Evolutionary conservation across 1,140 invertebrate genomes (phyloP), one percentile per base, ranked within the genome.

Genomic region (Eumeta japonica): DNA sequence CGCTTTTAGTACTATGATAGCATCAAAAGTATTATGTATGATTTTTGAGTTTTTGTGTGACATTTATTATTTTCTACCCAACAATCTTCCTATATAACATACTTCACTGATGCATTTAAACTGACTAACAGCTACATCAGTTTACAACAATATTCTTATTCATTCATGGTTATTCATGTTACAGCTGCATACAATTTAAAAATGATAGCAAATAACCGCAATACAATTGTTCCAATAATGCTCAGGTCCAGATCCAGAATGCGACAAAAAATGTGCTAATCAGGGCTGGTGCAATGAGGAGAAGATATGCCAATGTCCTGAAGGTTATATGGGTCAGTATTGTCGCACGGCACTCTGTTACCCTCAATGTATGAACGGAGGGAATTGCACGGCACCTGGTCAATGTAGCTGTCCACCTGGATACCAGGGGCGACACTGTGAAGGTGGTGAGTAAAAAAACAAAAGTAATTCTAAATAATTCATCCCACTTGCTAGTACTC

Each of bases 341-440:
- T 94, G 91, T 50, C 81, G 87, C 51, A 90, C 86, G 43, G 90
- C 91, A 13, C 77, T 94, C 3, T 95, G 92, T 58, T 94, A 93
- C 77, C 91, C 92, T 20, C 87, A 90, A 56, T 94, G 92, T 58
- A 86, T 93, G 83, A 94, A 94, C 64, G 90, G 90, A 2, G 92
- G 92, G 1, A 90, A 86, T 54, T 94, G 92, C 62, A 89, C 89
- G 16, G 87, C 89, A 10, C 92, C 91, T 7, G 91, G 90, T 7
- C 75, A 88, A 0, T 95, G 92, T 60, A 87, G 85, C 33, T 95
- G 92, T 64, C 87, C 87, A 12, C 79, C 83, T 16, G 91, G 91
- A 14, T 95, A 90, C 76, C 90, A 93, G 74, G 92, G 92, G 28
- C 78, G 86, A n/a, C 87, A 92, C 56, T 94, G 92, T 62, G 91